These are phyloP conservation scores for Octomys mimax DNA, from an alignment of 2,797 vertebrate genomes.

Conservation along the genomic window DNA sequence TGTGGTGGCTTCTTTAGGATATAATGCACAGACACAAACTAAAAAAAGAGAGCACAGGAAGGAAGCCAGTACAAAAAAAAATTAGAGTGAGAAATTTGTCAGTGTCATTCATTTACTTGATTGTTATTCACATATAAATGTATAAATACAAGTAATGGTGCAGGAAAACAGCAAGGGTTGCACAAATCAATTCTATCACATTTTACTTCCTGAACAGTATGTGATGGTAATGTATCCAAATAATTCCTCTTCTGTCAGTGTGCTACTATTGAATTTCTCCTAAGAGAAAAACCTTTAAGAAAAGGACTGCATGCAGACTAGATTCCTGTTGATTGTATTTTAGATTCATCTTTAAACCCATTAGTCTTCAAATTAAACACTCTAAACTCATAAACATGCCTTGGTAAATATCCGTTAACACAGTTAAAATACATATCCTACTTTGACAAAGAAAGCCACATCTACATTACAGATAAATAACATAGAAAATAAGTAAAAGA, in stretches of 20 bases:
- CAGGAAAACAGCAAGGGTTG: conserved; percentile 76
- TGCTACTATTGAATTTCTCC: conserved; percentile 80
- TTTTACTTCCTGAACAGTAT: conserved; percentile 70
- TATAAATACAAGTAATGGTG: conserved; percentile 72
- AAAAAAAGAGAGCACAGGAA: conserved; percentile 69
- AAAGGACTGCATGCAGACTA: neutral
- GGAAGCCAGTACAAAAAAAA: conserved; percentile 59
- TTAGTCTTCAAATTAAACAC: neutral
- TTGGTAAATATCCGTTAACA: conserved; percentile 11
- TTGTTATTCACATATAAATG: conserved; percentile 79
- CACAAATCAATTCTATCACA: conserved; percentile 83
- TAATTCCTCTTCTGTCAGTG: conserved; percentile 73
- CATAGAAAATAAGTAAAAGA: neutral
- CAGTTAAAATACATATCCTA: conserved; percentile 50
- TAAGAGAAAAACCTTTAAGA: conserved; percentile 43
- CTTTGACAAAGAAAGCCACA: conserved; percentile 31
- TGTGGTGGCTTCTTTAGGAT: conserved; percentile 62
- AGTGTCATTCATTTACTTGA: conserved; percentile 72
- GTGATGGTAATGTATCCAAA: conserved; percentile 67
- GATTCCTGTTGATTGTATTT: conserved; percentile 53
- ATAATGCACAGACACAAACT: conserved; percentile 50
- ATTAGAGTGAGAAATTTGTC: conserved; percentile 62
- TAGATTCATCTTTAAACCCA: neutral
- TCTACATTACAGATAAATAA: conserved; percentile 19
- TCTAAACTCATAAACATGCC: neutral